phyloP scores from a whole-genome alignment of 2,797 vertebrate genomes.

The Adrianichthys oophorus region DNA sequence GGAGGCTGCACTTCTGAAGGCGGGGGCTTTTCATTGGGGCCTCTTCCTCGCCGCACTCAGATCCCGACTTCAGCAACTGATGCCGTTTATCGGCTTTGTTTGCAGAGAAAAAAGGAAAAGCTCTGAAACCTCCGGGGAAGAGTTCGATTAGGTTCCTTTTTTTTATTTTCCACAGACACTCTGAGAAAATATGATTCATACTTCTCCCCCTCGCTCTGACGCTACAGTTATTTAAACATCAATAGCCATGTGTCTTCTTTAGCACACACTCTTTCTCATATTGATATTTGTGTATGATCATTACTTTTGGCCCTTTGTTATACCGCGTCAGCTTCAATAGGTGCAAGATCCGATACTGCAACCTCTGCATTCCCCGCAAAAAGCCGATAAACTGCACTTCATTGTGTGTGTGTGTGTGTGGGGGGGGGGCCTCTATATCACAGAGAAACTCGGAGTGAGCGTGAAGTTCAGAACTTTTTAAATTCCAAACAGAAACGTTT shows the following conservation, averaged over 20 bases:
- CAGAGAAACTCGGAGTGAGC: neutral
- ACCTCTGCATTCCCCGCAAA: slow-evolving; percentile 70
- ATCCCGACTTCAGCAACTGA: too few species aligned
- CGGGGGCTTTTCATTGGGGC: slow-evolving; percentile 48
- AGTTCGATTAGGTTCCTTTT: slow-evolving; percentile 66
- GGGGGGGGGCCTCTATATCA: slow-evolving; percentile 29
- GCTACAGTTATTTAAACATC: slow-evolving; percentile 83
- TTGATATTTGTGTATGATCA: slow-evolving; percentile 86
- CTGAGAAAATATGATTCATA: slow-evolving; percentile 70
- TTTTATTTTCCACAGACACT: slow-evolving; percentile 34
- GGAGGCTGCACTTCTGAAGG: slow-evolving; percentile 71
- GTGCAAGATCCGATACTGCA: slow-evolving; percentile 80
- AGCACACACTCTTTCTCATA: slow-evolving; percentile 81
- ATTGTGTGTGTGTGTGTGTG: slow-evolving; percentile 37
- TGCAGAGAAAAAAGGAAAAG: slow-evolving; percentile 31
- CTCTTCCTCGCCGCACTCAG: too few species aligned
- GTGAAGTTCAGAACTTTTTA: too few species aligned
- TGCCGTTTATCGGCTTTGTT: too few species aligned
- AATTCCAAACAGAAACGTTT: too few species aligned
- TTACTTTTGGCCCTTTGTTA: slow-evolving; percentile 81
- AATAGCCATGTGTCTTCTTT: slow-evolving; percentile 85
- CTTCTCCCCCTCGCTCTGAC: slow-evolving; percentile 70
- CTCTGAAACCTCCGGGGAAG: slow-evolving; percentile 47
- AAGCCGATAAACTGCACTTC: slow-evolving; percentile 54
- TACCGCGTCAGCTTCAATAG: slow-evolving; percentile 75